Evolutionary conservation across 2,888 invertebrate species (phyloP), one percentile per base, ranked within the genome.

Genomic region (Gandaritis pyraliata): DNA sequence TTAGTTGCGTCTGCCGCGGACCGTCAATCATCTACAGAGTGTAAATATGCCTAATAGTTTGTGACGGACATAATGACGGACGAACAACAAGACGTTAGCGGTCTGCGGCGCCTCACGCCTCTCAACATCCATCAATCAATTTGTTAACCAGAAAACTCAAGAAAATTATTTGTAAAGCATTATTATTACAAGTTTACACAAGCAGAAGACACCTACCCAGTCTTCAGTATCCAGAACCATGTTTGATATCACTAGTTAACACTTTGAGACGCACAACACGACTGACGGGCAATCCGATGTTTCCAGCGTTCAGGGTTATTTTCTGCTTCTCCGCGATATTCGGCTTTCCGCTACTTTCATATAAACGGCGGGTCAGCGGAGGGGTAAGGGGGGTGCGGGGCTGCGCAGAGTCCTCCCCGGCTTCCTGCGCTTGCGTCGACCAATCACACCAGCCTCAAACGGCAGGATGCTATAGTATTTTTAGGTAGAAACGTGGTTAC

Each of bases 181-280:
- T 67, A 56, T 39, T 49, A 52, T 53, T 43, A 8, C n/a, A 65
- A 65, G 64, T 60, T 65, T 49, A 33, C 58, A 59, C 65, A 58
- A 66, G 63, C 58, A 63, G 70, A 66, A 72, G 65, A 81, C 71
- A 89, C 92, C 87, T 87, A 92, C 92, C 91, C 91, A 92, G 83
- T 92, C 91, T 90, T 90, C 86, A 72, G 91, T 90, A 75, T 91
- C 90, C 86, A 91, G 88, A 88, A 82, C 91, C 92, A 92, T 92
- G 83, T 85, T 89, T 82, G 79, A 85, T 86, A 82, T 89, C 90
- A 92, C 92, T 90, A 82, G 91, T 88, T 89, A 90, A 82, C 91
- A 91, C 91, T 90, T 78, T 88, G 91, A 91, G 91, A 90, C 90
- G 90, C 91, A 92, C 91, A 91, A 91, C 91, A 92, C 91, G 91